Percentiles rank a stretch among this genome's conserved stretches.
Evolutionary conservation across 2,888 invertebrate species (phyloP).

Genomic region (Ornithoptera priamus): DNA sequence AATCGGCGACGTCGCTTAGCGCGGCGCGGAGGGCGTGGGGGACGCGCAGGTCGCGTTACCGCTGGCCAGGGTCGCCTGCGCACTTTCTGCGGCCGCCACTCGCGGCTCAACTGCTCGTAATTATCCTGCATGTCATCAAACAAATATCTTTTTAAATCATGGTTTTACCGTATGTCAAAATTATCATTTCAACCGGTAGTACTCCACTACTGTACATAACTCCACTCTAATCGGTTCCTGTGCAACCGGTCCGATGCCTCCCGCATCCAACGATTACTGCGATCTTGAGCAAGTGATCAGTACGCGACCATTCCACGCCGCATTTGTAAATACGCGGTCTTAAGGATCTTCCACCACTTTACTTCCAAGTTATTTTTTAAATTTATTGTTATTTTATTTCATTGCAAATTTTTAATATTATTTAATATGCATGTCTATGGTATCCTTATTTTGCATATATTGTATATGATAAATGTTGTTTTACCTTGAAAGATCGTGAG

Average conservation of each 20-base stretch:
- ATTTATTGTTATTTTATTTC: no score
- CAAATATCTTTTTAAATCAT: neutral
- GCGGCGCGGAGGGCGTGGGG: constrained; percentile 37
- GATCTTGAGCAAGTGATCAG: neutral
- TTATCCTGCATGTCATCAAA: constrained; percentile 82
- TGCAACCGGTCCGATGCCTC: neutral
- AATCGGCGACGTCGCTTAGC: constrained; percentile 41
- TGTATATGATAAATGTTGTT: no score
- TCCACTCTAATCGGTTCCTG: neutral
- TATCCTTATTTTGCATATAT: no score
- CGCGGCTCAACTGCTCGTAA: constrained; percentile 87
- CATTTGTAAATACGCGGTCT: no score
- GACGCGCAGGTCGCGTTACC: constrained; percentile 41
- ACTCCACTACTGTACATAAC: neutral
- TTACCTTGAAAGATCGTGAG: no score
- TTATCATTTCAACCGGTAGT: neutral
- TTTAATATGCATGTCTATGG: no score
- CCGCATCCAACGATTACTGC: neutral
- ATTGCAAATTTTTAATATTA: no score
- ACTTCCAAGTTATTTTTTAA: no score
- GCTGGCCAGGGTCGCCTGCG: constrained; percentile 77
- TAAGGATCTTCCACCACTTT: no score
- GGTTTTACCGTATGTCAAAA: neutral
- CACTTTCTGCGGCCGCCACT: constrained; percentile 88
- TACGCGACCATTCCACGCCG: neutral